Evolutionary conservation across 2,797 vertebrate genomes (phyloP).

Genomic region (Neosilurus hyrtlii): DNA sequence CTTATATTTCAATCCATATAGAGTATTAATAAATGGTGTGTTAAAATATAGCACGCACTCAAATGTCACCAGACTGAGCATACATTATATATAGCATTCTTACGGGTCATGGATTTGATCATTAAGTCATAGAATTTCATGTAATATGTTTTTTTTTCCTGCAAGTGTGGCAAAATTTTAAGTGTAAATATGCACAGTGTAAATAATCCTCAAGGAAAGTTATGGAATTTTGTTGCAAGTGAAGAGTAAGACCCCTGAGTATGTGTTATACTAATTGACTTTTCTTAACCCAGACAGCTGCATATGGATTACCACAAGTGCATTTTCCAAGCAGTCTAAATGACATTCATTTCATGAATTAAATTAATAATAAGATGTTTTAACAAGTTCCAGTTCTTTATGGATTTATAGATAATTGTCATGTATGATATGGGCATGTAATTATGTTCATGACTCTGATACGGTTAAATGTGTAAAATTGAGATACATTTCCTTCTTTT

Average conservation of each 20-base stretch:
- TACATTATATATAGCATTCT: not conserved
- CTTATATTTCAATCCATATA: not conserved
- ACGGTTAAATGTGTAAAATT: not conserved
- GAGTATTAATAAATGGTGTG: not conserved
- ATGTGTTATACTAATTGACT: not conserved
- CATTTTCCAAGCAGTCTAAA: not conserved
- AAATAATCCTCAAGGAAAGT: too few species aligned
- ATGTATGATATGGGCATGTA: not conserved
- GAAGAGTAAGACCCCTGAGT: too few species aligned
- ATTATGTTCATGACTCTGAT: not conserved
- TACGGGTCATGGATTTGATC: too few species aligned
- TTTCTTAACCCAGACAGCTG: not conserved
- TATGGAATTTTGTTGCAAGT: too few species aligned
- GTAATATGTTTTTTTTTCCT: too few species aligned
- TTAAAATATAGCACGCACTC: not conserved
- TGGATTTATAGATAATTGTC: not conserved
- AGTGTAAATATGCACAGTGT: too few species aligned
- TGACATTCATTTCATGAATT: not conserved
- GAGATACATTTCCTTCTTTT: not conserved
- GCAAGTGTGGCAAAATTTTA: too few species aligned
- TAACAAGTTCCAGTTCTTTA: not conserved
- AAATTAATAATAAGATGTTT: not conserved
- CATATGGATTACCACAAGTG: not conserved
- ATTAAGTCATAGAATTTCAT: too few species aligned
- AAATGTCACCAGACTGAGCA: not conserved